Evolutionary conservation across 2,113 vertebrate genomes (phyloP).

Genomic region (Salvelinus alpinus): DNA sequence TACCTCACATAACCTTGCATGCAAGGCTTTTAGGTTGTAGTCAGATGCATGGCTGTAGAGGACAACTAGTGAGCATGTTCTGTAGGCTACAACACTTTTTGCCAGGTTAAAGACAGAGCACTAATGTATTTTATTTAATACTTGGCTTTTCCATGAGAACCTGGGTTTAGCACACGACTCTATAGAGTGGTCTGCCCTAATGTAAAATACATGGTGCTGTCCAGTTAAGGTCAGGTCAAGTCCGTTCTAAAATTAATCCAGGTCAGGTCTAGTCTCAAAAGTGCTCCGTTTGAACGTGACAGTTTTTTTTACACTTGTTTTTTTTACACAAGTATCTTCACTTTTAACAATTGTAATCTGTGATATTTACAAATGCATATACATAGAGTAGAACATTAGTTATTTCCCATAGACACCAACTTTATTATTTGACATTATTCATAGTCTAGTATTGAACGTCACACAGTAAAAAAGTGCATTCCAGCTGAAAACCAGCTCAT

Average conservation of each 20-base stretch:
- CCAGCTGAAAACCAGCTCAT: slow-evolving; percentile 59
- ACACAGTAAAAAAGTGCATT: slow-evolving; percentile 75
- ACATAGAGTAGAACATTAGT: slow-evolving; percentile 67
- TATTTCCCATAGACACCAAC: slow-evolving; percentile 59
- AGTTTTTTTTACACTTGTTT: slow-evolving; percentile 20
- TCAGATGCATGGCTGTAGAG: too few species aligned
- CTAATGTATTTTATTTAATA: slow-evolving; percentile 43
- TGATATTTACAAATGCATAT: slow-evolving; percentile 74
- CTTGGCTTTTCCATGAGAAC: neutral
- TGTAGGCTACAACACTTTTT: slow-evolving; percentile 50
- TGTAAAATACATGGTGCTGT: slow-evolving; percentile 41
- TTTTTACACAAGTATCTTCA: slow-evolving; percentile 51
- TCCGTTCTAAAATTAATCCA: slow-evolving; percentile 32
- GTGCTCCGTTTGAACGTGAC: slow-evolving; percentile 53
- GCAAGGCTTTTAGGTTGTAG: too few species aligned
- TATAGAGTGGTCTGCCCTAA: slow-evolving; percentile 14
- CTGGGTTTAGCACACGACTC: slow-evolving; percentile 45
- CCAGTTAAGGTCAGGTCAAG: slow-evolving; percentile 28
- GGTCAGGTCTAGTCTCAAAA: slow-evolving; percentile 52
- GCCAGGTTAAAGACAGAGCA: slow-evolving; percentile 45
- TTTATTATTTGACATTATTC: slow-evolving; percentile 56
- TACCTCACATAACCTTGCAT: neutral
- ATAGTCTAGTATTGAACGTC: slow-evolving; percentile 66
- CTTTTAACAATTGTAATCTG: slow-evolving; percentile 69
- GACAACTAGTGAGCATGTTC: slow-evolving; percentile 5